Evolutionary conservation across 2,797 vertebrate species (phyloP).

Genomic region (Heliangelus exortis): DNA sequence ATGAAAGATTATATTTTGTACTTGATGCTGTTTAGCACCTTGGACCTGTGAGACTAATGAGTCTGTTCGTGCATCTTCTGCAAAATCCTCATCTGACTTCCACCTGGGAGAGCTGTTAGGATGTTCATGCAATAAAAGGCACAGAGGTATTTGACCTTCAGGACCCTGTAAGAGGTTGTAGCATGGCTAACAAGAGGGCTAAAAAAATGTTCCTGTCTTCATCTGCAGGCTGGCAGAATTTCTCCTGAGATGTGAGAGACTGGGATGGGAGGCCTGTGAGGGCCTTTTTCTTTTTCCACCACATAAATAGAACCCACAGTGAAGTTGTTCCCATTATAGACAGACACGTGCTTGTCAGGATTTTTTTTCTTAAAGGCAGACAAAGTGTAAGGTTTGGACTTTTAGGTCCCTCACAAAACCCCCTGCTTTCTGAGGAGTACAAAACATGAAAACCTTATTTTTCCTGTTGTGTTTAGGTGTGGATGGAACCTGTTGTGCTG

Average conservation of each 20-base stretch:
- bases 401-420: background rate
- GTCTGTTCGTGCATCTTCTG: background rate
- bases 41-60: background rate
- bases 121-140: accelerated
- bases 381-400: background rate
- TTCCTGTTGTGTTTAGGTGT: too few relatives aligned
- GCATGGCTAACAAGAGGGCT: background rate
- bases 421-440: too few relatives aligned
- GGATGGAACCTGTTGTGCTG: too few relatives aligned
- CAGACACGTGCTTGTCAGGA: accelerated
- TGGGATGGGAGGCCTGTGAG: background rate
- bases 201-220: background rate
- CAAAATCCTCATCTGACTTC: background rate
- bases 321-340: background rate
- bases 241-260: background rate
- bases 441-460: too few relatives aligned
- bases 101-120: background rate
- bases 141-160: background rate
- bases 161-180: accelerated
- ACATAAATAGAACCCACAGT: background rate
- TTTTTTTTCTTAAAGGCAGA: background rate
- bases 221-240: background rate
- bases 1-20: background rate
- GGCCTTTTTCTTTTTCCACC: background rate
- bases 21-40: background rate